Evolutionary conservation across 1,140 invertebrate species (phyloP).

Genomic region (Drosophila subobscura): DNA sequence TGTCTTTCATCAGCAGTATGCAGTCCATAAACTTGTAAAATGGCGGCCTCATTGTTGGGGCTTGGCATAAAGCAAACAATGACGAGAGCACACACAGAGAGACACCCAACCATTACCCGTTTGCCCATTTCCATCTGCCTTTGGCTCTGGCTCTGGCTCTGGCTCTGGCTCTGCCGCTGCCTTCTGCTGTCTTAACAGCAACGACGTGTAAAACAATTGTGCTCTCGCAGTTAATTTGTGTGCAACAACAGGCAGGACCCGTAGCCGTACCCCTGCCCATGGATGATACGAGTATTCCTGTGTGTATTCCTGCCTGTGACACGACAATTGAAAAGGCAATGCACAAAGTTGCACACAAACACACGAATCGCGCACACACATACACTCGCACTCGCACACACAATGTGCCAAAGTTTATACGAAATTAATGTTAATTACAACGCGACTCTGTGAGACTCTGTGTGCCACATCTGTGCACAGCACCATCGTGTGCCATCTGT

Average conservation of each 20-base stretch:
- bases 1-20: conserved; percentile 50
- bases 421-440: conserved; percentile 72
- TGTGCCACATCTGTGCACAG: conserved; percentile 28
- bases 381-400: conserved; percentile 32
- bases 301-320: conserved; percentile 25
- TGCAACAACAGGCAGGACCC: conserved; percentile 33
- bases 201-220: conserved; percentile 73
- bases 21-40: conserved; percentile 61
- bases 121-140: neutral
- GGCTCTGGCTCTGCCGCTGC: neutral
- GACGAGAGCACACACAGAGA: conserved; percentile 1
- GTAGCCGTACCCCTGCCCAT: neutral
- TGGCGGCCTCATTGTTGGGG: conserved; percentile 11
- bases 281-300: conserved; percentile 26
- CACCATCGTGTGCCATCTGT: neutral
- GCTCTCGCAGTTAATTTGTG: conserved; percentile 66
- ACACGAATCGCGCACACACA: conserved; percentile 7
- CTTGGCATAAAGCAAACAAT: conserved; percentile 52
- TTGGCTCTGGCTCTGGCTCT: no score
- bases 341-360: conserved; percentile 4
- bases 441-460: conserved; percentile 36
- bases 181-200: conserved; percentile 9
- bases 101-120: conserved; percentile 25
- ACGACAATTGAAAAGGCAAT: conserved; percentile 50
- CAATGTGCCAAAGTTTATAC: conserved; percentile 66